phyloP scores from a whole-genome alignment of 2,888 invertebrate genomes.

The Caenorhabditis drosophilae region DNA sequence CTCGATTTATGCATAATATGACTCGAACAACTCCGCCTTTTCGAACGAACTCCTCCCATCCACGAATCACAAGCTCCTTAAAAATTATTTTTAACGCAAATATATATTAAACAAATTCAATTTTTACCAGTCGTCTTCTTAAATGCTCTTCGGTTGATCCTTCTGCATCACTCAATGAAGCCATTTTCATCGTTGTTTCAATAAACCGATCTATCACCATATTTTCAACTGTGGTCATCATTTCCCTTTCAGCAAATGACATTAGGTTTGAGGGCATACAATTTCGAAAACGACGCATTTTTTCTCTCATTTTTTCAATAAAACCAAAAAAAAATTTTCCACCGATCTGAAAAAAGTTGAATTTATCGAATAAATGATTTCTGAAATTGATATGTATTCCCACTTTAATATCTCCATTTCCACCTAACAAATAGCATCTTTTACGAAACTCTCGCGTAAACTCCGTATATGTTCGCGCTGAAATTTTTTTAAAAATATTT shows the following conservation, averaged over 20 bases:
- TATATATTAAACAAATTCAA: neutral
- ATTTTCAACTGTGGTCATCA: neutral
- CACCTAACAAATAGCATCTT: neutral
- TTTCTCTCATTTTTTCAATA: conserved; percentile 3
- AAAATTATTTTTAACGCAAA: neutral
- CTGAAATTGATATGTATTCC: neutral
- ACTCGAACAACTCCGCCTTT: conserved; percentile 22
- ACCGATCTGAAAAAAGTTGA: conserved; percentile 12
- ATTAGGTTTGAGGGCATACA: neutral
- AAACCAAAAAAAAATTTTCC: conserved; percentile 3
- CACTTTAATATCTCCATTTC: neutral
- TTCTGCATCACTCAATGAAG: neutral
- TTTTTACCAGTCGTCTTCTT: conserved; percentile 13
- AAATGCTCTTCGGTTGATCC: conserved; percentile 14
- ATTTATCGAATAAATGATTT: neutral
- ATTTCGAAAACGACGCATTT: neutral
- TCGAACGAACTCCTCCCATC: conserved; percentile 19
- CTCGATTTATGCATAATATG: conserved; percentile 3
- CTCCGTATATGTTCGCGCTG: conserved; percentile 2
- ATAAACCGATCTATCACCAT: conserved; percentile 9
- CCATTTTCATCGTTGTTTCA: conserved; percentile 8
- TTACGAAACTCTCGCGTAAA: conserved; percentile 2
- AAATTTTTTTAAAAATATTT: neutral
- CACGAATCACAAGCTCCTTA: conserved; percentile 21
- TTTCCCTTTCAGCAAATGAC: conserved; percentile 3